Conservation (phyloP, 2,888 invertebrate genomes). For the Tholera decimalis region DNA sequence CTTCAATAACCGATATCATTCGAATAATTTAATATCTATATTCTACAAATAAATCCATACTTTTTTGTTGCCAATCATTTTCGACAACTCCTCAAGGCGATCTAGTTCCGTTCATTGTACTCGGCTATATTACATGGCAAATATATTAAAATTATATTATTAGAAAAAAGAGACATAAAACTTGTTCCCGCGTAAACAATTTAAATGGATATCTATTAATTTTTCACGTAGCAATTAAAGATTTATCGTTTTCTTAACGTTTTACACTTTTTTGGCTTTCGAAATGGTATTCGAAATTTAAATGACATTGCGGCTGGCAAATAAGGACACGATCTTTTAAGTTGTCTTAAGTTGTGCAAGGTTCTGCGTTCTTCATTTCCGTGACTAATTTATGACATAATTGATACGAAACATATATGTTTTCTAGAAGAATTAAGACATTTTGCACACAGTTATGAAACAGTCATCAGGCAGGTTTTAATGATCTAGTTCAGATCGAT, state of each 20-base stretch:
- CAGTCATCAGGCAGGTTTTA: constrained; percentile 1
- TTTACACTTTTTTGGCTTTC: constrained; percentile 42
- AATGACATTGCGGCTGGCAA: constrained; percentile 15
- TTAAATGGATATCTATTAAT: constrained; percentile 45
- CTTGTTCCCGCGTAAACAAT: constrained; percentile 68
- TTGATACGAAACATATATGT: constrained; percentile 16
- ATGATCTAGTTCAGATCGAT: constrained; percentile 22
- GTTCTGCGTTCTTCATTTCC: constrained; percentile 14
- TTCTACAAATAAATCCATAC: constrained; percentile 62
- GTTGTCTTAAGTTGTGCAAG: constrained; percentile 16
- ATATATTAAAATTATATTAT: constrained; percentile 72
- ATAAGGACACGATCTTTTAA: constrained; percentile 8
- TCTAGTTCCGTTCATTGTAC: constrained; percentile 87
- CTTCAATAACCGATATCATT: constrained; percentile 15
- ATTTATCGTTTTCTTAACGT: constrained; percentile 46
- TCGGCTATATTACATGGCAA: constrained; percentile 75
- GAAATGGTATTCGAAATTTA: constrained; percentile 26
- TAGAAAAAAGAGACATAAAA: constrained; percentile 64
- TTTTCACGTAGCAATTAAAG: constrained; percentile 62
- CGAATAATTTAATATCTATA: constrained; percentile 42
- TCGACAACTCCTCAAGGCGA: constrained; percentile 85
- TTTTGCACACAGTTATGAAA: constrained; percentile 24
- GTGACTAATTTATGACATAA: constrained; percentile 29
- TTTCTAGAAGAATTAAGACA: constrained; percentile 1
- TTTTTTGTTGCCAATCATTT: constrained; percentile 71